phyloP scores from a whole-genome alignment of 2,113 vertebrate species.

The Paracyprichromis sp. region DNA sequence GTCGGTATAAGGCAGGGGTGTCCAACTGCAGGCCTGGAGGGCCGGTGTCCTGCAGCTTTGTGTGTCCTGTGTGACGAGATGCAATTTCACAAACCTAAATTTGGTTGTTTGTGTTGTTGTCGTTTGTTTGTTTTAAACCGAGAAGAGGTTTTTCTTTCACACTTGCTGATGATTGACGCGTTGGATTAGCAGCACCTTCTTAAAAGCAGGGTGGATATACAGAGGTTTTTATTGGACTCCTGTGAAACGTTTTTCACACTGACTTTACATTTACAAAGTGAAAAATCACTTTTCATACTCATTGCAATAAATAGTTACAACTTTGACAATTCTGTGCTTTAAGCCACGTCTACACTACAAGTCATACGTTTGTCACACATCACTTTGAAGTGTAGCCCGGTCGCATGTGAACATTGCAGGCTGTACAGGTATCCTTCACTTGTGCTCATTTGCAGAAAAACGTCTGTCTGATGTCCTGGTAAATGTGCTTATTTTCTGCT shows the following conservation, averaged over 20 bases:
- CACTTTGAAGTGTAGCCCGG: neutral
- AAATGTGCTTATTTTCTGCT: neutral
- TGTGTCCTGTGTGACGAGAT: neutral
- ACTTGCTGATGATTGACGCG: neutral
- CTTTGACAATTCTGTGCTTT: neutral
- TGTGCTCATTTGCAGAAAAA: neutral
- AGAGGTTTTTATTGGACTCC: neutral
- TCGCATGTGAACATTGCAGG: fast-evolving
- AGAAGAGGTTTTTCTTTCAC: neutral
- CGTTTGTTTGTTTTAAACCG: neutral
- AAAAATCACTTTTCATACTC: neutral
- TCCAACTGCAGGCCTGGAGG: neutral
- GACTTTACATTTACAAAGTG: neutral
- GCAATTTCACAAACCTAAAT: neutral
- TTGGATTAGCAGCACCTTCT: neutral
- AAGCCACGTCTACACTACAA: neutral
- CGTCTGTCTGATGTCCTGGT: neutral
- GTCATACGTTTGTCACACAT: neutral
- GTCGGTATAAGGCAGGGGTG: too few species aligned
- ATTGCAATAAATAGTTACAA: neutral
- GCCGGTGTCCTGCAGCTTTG: neutral
- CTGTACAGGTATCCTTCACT: neutral
- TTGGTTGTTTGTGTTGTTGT: neutral
- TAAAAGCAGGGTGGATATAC: neutral
- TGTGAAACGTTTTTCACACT: neutral